Conservation (phyloP, 2,113 vertebrate genomes). For the Potamarius usumacintae region DNA sequence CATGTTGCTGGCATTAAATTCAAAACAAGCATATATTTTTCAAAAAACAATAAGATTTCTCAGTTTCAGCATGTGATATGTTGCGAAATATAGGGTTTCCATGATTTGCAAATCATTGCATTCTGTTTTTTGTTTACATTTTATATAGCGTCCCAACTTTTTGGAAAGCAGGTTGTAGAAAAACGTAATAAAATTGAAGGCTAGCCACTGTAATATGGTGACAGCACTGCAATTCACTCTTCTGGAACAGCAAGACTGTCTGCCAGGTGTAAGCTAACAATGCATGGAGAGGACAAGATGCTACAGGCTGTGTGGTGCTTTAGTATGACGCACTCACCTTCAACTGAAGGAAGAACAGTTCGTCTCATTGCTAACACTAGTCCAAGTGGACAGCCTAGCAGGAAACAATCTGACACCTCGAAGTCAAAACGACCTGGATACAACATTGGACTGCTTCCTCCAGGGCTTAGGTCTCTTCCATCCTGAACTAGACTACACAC, state of each 20-base stretch:
- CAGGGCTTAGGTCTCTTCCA: constrained; percentile 70
- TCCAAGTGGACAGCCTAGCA: constrained; percentile 91
- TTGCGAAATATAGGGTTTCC: too few relatives aligned
- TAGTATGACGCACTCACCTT: constrained; percentile 72
- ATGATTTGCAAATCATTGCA: too few relatives aligned
- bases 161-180: too few relatives aligned
- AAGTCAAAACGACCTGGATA: constrained; percentile 89
- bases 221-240: not conserved
- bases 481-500: constrained; percentile 80
- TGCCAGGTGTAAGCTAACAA: constrained; percentile 13
- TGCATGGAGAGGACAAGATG: constrained; percentile 31
- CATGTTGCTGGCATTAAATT: too few relatives aligned
- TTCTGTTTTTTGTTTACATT: too few relatives aligned
- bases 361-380: constrained; percentile 95
- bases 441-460: constrained; percentile 73
- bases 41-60: too few relatives aligned
- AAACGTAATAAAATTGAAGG: not conserved
- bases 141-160: too few relatives aligned
- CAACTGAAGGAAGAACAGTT: constrained; percentile 86
- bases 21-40: too few relatives aligned
- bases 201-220: not conserved
- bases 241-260: constrained; percentile 8
- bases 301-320: not conserved
- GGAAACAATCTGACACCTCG: constrained; percentile 93
- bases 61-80: too few relatives aligned